Evolutionary conservation across 2,888 invertebrate genomes (phyloP).

Genomic region (Pseudococcus longispinus): DNA sequence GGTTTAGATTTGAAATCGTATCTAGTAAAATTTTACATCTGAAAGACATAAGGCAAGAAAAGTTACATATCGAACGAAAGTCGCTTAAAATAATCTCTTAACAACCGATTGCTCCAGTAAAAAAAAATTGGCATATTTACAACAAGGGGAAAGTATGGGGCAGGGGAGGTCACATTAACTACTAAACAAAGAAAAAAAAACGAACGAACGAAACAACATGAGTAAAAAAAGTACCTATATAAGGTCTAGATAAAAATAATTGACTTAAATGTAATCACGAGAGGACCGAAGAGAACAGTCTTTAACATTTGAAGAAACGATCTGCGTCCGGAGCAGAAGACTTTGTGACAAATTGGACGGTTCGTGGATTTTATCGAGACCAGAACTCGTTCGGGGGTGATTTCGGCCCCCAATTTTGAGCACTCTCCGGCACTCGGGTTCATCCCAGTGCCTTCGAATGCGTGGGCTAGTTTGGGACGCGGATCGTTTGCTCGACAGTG

Average conservation of each 20-base stretch:
- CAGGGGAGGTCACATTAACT: background rate
- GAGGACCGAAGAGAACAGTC: slow-evolving; percentile 10
- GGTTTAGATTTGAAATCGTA: background rate
- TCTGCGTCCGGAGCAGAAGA: background rate
- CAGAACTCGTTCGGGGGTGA: too few relatives aligned
- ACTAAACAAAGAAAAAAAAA: background rate
- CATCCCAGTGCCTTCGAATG: background rate
- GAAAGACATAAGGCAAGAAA: slow-evolving; percentile 55
- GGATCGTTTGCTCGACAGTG: background rate
- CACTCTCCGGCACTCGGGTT: background rate
- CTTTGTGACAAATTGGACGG: background rate
- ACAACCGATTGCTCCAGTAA: background rate
- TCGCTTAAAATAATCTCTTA: slow-evolving; percentile 1
- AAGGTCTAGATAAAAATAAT: slow-evolving; percentile 42
- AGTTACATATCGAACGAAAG: background rate
- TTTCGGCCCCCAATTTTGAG: background rate
- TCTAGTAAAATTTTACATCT: slow-evolving; percentile 30
- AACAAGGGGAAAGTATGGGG: background rate
- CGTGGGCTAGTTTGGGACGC: background rate
- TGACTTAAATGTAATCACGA: slow-evolving; percentile 54
- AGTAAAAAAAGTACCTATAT: background rate
- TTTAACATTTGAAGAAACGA: background rate
- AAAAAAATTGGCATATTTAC: slow-evolving; percentile 2
- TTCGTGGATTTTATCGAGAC: background rate
- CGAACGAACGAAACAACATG: background rate